phyloP scores from a whole-genome alignment of 2,888 invertebrate genomes.

The Scaeva pyrastri region DNA sequence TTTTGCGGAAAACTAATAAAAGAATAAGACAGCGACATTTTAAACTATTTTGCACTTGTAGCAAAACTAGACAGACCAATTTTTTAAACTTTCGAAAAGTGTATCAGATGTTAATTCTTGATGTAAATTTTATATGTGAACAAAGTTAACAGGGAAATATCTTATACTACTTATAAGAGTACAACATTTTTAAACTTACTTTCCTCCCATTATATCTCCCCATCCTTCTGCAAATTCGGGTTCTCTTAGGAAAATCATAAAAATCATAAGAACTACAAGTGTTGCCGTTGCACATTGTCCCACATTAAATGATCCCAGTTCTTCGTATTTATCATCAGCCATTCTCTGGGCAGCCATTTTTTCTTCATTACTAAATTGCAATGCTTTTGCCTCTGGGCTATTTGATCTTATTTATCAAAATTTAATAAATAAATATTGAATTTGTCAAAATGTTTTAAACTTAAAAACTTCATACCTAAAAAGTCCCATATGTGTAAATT shows the following conservation, averaged over 20 bases:
- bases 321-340: neutral
- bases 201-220: neutral
- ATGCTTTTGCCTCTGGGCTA: constrained; percentile 26
- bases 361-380: neutral
- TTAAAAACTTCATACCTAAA: constrained; percentile 43
- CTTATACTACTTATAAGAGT: no score
- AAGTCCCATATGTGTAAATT: constrained; percentile 42
- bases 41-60: no score
- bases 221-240: constrained; percentile 33
- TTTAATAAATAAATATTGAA: no score
- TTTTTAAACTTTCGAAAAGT: no score
- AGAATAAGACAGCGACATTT: no score
- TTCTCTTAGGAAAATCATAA: neutral
- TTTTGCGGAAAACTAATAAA: no score
- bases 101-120: no score
- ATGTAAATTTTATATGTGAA: no score
- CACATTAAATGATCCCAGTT: neutral
- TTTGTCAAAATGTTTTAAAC: neutral
- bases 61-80: no score
- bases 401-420: neutral
- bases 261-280: constrained; percentile 14
- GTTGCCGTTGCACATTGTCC: neutral
- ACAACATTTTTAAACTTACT: constrained; percentile 2
- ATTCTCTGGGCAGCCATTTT: neutral
- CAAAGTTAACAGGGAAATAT: no score